phyloP scores from a whole-genome alignment of 2,797 vertebrate species.

The Pygocentrus nattereri region DNA sequence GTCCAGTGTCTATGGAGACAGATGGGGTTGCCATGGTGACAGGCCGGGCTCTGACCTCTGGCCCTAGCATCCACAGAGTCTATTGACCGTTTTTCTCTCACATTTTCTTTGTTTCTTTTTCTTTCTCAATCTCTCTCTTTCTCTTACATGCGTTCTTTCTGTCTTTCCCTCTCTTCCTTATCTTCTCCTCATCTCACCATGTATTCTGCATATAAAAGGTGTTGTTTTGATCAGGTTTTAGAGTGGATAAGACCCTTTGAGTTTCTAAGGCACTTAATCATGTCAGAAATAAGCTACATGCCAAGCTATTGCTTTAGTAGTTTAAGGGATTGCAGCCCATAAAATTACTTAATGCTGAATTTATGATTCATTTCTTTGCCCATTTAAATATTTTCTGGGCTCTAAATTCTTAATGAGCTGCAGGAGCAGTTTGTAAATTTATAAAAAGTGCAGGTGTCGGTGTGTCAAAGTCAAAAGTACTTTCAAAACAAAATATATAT shows the following conservation, averaged over 20 bases:
- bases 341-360: constrained; percentile 1
- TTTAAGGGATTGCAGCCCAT: constrained; percentile 17
- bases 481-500: constrained; percentile 19
- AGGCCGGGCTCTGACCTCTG: constrained; percentile 32
- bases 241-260: background rate
- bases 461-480: constrained; percentile 20
- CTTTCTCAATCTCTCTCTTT: constrained; percentile 3
- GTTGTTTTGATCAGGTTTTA: background rate
- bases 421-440: background rate
- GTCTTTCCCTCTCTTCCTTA: background rate
- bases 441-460: background rate
- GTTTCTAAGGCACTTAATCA: constrained; percentile 9
- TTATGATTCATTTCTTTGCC: constrained; percentile 4
- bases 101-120: constrained; percentile 6
- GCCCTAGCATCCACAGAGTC: constrained; percentile 7
- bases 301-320: background rate
- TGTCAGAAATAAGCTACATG: constrained; percentile 8
- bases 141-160: background rate
- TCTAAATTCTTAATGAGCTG: constrained; percentile 25
- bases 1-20: constrained; percentile 1
- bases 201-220: background rate
- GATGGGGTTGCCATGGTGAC: constrained; percentile 36
- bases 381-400: constrained; percentile 25
- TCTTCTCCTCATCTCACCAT: background rate
- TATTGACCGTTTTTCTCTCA: constrained; percentile 12